Percentiles rank a stretch among this genome's conserved stretches.
These are phyloP conservation scores for Stenurella melanura DNA, from an alignment of 2,888 invertebrate species.

Conservation along the genomic window DNA sequence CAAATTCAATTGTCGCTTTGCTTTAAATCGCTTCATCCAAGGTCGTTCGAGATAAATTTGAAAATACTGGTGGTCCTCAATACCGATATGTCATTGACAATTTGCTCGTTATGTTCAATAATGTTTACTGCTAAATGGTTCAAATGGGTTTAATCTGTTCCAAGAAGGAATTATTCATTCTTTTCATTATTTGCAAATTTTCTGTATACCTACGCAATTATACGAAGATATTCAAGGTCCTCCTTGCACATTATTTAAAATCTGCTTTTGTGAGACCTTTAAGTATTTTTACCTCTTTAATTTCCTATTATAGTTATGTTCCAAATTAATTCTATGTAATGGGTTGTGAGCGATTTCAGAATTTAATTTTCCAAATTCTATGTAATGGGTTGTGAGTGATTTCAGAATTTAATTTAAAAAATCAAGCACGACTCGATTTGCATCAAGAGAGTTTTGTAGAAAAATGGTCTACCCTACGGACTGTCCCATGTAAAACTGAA, in stretches of 20 bases:
- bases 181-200: slow-evolving; percentile 45
- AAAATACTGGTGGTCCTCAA: neutral
- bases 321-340: too few relatives aligned
- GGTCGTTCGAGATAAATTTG: slow-evolving; percentile 20
- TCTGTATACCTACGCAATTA: slow-evolving; percentile 1
- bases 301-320: too few relatives aligned
- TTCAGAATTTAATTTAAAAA: too few relatives aligned
- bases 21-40: neutral
- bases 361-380: too few relatives aligned
- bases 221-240: neutral
- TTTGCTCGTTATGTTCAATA: slow-evolving; percentile 5
- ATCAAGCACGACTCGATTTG: too few relatives aligned
- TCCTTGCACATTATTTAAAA: neutral
- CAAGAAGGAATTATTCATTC: slow-evolving; percentile 43
- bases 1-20: neutral
- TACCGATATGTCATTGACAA: neutral
- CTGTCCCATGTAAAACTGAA: too few relatives aligned
- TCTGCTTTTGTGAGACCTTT: neutral
- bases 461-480: too few relatives aligned
- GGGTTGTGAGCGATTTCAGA: too few relatives aligned
- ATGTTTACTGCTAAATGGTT: slow-evolving; percentile 42
- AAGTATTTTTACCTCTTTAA: too few relatives aligned
- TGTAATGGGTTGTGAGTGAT: too few relatives aligned
- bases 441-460: too few relatives aligned
- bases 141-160: slow-evolving; percentile 52